phyloP scores from a whole-genome alignment of 2,113 vertebrate genomes.

The Oryzias woworae region DNA sequence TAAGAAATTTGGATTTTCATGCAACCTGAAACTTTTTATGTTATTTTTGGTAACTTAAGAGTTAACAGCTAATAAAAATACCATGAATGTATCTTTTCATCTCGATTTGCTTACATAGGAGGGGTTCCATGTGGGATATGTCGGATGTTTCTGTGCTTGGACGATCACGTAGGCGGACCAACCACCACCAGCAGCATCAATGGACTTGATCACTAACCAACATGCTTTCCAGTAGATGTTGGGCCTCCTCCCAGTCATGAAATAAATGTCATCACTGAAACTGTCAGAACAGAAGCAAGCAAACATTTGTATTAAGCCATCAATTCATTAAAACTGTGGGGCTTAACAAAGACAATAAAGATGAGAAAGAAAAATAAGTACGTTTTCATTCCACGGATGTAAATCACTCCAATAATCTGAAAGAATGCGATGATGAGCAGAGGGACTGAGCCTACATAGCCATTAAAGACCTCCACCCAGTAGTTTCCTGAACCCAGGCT shows the following conservation, averaged over 20 bases:
- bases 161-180: conserved; percentile 79
- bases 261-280: conserved; percentile 83
- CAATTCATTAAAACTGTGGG: background rate
- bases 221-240: conserved; percentile 83
- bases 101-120: conserved; percentile 73
- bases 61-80: background rate
- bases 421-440: conserved; percentile 85
- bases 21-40: no score
- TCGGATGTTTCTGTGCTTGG: conserved; percentile 64
- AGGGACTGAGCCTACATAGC: conserved; percentile 81
- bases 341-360: background rate
- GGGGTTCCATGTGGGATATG: conserved; percentile 86
- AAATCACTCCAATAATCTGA: conserved; percentile 79
- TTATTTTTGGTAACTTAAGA: no score
- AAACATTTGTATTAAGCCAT: background rate
- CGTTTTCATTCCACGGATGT: conserved; percentile 84
- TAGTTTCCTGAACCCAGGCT: conserved; percentile 87
- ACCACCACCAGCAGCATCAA: conserved; percentile 79
- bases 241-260: conserved; percentile 84
- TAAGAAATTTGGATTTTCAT: no score
- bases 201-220: conserved; percentile 86
- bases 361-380: conserved; percentile 38
- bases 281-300: conserved; percentile 57
- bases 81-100: background rate
- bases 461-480: conserved; percentile 91